Percentiles rank a stretch among this genome's conserved stretches.
Evolutionary conservation across 2,888 invertebrate species (phyloP).

Genomic region (Parnassius mnemosyne): DNA sequence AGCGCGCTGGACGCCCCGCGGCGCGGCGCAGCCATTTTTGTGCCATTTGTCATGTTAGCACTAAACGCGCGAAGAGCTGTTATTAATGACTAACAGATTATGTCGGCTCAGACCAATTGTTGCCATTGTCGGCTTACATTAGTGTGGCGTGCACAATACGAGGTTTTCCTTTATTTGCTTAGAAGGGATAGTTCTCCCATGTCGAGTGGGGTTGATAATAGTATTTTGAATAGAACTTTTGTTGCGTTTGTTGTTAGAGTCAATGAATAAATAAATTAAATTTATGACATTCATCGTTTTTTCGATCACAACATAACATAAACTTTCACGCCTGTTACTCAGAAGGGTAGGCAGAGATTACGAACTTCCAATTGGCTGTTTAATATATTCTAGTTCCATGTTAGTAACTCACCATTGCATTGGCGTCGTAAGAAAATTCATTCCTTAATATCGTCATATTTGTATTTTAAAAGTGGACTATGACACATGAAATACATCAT

Average conservation of each 20-base stretch:
- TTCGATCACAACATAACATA: too few species aligned
- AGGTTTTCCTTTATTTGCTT: constrained; percentile 39
- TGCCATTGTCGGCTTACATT: constrained; percentile 45
- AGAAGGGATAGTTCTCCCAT: constrained; percentile 33
- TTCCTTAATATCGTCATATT: too few species aligned
- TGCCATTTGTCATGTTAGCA: constrained; percentile 78
- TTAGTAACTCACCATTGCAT: too few species aligned
- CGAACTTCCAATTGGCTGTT: too few species aligned
- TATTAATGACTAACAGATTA: constrained; percentile 76
- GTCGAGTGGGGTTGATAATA: constrained; percentile 17
- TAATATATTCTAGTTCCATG: too few species aligned
- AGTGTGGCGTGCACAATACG: constrained; percentile 30
- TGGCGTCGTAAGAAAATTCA: too few species aligned
- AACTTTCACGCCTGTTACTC: too few species aligned
- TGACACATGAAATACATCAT: too few species aligned
- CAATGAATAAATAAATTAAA: too few species aligned
- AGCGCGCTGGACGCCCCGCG: constrained; percentile 55
- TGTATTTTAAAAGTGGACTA: too few species aligned
- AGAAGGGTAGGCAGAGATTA: too few species aligned
- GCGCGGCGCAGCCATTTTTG: constrained; percentile 51
- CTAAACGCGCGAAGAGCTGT: constrained; percentile 73
- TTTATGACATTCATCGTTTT: too few species aligned
- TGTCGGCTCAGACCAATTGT: constrained; percentile 58
- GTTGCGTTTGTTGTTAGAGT: constrained; percentile 5
- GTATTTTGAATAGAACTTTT: constrained; percentile 19